These are phyloP conservation scores for Lucilia sericata DNA, from an alignment of 1,140 invertebrate species.

Conservation along the genomic window DNA sequence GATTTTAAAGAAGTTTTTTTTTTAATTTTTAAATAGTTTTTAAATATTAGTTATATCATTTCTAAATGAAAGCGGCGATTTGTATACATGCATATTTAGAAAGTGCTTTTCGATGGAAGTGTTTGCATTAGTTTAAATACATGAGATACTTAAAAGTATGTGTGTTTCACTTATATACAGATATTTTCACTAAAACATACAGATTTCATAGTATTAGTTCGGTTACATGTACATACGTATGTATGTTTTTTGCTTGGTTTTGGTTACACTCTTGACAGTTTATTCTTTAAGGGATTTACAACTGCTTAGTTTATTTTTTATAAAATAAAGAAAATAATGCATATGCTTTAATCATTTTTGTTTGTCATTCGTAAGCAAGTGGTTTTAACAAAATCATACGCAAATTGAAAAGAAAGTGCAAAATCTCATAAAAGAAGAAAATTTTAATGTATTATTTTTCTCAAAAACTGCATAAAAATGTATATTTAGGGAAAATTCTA, in stretches of 20 bases:
- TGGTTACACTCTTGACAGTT: slow-evolving; percentile 36
- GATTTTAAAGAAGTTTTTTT: too few relatives aligned
- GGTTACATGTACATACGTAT: neutral
- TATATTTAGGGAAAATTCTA: neutral
- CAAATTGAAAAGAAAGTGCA: slow-evolving; percentile 39
- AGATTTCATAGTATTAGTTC: neutral
- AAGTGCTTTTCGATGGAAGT: neutral
- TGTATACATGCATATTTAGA: neutral
- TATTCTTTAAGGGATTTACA: slow-evolving; percentile 43
- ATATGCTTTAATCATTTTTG: slow-evolving; percentile 38
- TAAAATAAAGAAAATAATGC: neutral
- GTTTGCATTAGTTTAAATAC: slow-evolving; percentile 25
- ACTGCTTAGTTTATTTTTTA: slow-evolving; percentile 43
- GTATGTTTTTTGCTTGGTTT: neutral
- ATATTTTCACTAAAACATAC: too few relatives aligned
- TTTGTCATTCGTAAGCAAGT: slow-evolving; percentile 32
- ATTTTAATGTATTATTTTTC: neutral
- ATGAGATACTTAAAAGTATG: slow-evolving; percentile 22
- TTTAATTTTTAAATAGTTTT: too few relatives aligned
- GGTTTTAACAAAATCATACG: neutral
- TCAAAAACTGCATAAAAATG: neutral
- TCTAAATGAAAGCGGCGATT: too few relatives aligned
- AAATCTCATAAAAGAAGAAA: slow-evolving; percentile 13
- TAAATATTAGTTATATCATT: too few relatives aligned
- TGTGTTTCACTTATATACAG: neutral